Conservation (phyloP, 2,888 invertebrate species). For the Drosophila peninsularis region DNA sequence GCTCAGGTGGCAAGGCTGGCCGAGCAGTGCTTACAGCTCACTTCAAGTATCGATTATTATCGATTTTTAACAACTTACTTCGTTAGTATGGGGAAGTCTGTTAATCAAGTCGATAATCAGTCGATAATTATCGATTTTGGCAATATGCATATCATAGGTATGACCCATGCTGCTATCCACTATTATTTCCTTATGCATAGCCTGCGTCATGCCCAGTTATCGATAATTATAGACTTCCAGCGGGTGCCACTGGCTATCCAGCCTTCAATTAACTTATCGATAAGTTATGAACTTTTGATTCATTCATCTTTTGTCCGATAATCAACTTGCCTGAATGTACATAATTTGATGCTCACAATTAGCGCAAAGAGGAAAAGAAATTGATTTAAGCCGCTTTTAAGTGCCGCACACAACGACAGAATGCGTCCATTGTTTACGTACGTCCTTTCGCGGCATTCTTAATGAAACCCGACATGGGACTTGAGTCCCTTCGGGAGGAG, state of each 20-base stretch:
- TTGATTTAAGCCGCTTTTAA: conserved; percentile 56
- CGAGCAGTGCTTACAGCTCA: background rate
- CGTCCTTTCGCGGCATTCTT: conserved; percentile 38
- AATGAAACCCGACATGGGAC: conserved; percentile 50
- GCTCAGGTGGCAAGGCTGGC: background rate
- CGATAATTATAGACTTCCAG: background rate
- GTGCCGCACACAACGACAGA: conserved; percentile 20
- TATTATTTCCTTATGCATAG: too few relatives aligned
- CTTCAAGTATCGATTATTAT: background rate
- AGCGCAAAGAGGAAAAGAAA: conserved; percentile 41
- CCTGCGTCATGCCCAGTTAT: too few relatives aligned
- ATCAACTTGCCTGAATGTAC: conserved; percentile 4
- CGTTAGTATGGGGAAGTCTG: background rate
- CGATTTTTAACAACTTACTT: background rate
- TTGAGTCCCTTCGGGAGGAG: conserved; percentile 14
- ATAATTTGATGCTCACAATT: conserved; percentile 55
- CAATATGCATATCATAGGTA: too few relatives aligned
- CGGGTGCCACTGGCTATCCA: background rate
- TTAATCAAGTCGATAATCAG: background rate
- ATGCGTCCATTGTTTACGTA: conserved; percentile 44
- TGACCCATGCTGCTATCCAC: too few relatives aligned
- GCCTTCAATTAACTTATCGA: background rate
- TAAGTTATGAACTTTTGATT: background rate
- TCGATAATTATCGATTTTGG: background rate
- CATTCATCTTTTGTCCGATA: background rate